Percentiles rank a stretch among this genome's conserved stretches.
phyloP scores from a whole-genome alignment of 2,888 invertebrate species.

The Mechanitis messenoides region DNA sequence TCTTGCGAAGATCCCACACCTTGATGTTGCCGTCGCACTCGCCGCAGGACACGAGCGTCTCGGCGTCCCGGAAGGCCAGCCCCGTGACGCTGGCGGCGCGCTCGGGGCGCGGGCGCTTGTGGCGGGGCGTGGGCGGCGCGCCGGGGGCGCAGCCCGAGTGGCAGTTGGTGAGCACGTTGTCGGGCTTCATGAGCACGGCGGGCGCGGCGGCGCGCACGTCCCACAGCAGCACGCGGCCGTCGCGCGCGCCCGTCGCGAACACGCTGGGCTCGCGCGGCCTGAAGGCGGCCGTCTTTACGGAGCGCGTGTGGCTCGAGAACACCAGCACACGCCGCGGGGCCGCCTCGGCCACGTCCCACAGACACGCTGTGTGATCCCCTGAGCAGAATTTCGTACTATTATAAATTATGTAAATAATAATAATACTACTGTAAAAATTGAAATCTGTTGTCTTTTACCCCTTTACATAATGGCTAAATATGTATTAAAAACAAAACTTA shows the following conservation, averaged over 20 bases:
- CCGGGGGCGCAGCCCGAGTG: slow-evolving; percentile 71
- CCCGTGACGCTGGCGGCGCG: slow-evolving; percentile 87
- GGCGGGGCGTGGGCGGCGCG: slow-evolving; percentile 70
- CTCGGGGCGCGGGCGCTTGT: slow-evolving; percentile 64
- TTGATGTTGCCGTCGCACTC: slow-evolving; percentile 92
- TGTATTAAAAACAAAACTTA: too few species aligned
- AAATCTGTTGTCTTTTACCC: too few species aligned
- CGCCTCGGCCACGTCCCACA: slow-evolving; percentile 84
- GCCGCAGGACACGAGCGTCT: slow-evolving; percentile 88
- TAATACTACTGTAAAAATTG: too few species aligned
- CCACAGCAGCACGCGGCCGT: slow-evolving; percentile 92
- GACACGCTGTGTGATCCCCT: slow-evolving; percentile 87
- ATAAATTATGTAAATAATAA: too few species aligned
- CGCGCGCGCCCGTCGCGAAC: slow-evolving; percentile 92
- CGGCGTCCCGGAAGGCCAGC: slow-evolving; percentile 87
- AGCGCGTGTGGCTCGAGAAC: slow-evolving; percentile 87
- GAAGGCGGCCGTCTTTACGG: slow-evolving; percentile 89
- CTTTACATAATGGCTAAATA: too few species aligned
- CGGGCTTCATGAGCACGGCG: slow-evolving; percentile 73
- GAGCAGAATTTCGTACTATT: slow-evolving; percentile 16
- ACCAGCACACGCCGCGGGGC: slow-evolving; percentile 63
- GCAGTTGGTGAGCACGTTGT: slow-evolving; percentile 82
- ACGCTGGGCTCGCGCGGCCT: slow-evolving; percentile 82
- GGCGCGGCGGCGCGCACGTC: slow-evolving; percentile 74
- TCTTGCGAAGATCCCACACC: slow-evolving; percentile 91